Conservation (phyloP, 1,140 invertebrate species). For the Diuraphis noxia region DNA sequence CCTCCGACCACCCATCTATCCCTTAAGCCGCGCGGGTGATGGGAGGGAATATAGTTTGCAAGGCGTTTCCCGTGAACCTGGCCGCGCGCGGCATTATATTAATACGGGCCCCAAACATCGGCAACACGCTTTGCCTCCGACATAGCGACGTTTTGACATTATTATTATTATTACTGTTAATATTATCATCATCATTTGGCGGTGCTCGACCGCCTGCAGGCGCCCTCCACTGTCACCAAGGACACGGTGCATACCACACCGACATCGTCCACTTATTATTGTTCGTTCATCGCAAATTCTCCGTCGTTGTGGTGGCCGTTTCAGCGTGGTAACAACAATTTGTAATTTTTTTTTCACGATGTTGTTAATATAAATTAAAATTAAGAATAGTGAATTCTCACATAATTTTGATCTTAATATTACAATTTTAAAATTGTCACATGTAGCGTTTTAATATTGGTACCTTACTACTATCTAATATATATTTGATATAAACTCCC, state of each 20-base stretch:
- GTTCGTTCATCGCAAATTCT: not conserved
- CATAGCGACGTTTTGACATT: not conserved
- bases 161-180: not conserved
- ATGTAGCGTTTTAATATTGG: too few species aligned
- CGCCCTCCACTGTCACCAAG: not conserved
- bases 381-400: not conserved
- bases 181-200: not conserved
- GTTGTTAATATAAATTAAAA: not conserved
- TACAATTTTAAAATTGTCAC: not conserved
- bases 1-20: slow-evolving; percentile 21
- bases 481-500: too few species aligned
- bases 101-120: not conserved
- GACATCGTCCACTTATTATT: not conserved
- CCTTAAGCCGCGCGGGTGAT: not conserved
- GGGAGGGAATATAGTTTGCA: slow-evolving; percentile 43
- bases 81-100: not conserved
- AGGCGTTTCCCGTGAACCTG: slow-evolving; percentile 44
- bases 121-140: not conserved
- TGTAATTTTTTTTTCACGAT: not conserved
- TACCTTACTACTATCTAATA: too few species aligned
- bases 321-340: not conserved
- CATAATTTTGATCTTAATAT: not conserved
- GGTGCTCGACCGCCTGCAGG: not conserved
- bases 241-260: not conserved
- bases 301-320: not conserved